Conservation (phyloP, 2,113 vertebrate genomes). For the Verasper variegatus region DNA sequence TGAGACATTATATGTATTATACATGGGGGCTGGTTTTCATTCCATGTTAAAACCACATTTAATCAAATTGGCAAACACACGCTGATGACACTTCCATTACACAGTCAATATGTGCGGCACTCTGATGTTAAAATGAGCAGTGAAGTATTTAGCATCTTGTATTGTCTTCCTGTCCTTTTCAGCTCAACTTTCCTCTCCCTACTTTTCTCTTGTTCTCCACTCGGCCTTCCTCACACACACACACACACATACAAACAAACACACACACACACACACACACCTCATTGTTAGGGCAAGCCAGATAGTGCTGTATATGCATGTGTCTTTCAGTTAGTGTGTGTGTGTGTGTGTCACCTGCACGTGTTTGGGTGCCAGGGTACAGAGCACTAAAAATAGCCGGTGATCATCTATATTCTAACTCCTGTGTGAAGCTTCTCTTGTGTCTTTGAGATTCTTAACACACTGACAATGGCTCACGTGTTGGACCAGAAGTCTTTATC, state of each 20-base stretch:
- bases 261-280: not conserved
- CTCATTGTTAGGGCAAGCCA: slow-evolving; percentile 52
- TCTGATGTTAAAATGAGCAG: too few species aligned
- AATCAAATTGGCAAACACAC: too few species aligned
- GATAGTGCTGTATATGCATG: slow-evolving; percentile 15
- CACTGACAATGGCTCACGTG: not conserved
- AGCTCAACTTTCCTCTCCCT: too few species aligned
- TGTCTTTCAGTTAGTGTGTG: slow-evolving; percentile 10
- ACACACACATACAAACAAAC: not conserved
- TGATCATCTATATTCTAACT: slow-evolving; percentile 48
- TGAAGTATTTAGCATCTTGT: too few species aligned
- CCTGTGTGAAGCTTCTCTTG: slow-evolving; percentile 13
- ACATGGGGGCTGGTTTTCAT: too few species aligned
- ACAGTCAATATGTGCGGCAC: too few species aligned
- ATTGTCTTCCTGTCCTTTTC: too few species aligned
- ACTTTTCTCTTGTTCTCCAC: too few species aligned
- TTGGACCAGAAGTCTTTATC: slow-evolving; percentile 21
- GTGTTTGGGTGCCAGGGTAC: slow-evolving; percentile 1
- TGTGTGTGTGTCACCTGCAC: slow-evolving; percentile 13
- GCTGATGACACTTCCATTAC: too few species aligned
- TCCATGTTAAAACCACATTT: too few species aligned
- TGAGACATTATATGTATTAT: too few species aligned
- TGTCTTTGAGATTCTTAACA: slow-evolving; percentile 27
- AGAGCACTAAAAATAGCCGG: slow-evolving; percentile 51
- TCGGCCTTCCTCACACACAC: too few species aligned